Base-by-base conservation (phyloP, 2,888 invertebrate species). In the Agriopis leucophaearia region DNA sequence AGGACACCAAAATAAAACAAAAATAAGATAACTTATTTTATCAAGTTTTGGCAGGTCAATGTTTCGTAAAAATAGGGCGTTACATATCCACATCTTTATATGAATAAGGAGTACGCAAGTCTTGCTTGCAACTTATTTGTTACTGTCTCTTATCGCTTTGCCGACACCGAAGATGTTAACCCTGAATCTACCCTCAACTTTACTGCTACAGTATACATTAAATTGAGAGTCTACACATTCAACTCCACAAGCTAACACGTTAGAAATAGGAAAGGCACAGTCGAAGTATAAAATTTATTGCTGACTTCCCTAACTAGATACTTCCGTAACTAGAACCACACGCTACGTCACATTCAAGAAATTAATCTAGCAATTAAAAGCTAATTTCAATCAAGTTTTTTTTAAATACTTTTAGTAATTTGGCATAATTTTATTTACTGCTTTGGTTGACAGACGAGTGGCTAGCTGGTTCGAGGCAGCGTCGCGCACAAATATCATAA, bases 181-280 rank as follows among this genome's bases (percentile, higher is more conserved):
- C 60, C 56, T 51, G 36, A 52, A 56, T 81, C 83, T 85, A 85
- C 78, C 78, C 79, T 86, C 81, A 85, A 86, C 81, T 50, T 59
- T 38, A 50, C 40, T 78, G 74, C 86, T 89, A 91, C 84, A 86
- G 86, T 91, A 90, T 90, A 93, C 87, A 88, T 82, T 82, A 86
- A 88, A 85, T 85, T 86, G 83, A 84, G 85, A 89, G 81, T 86
- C 88, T 88, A 90, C 84, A 89, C 87, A 85, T 86, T 85, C 79
- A 85, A 88, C 84, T 87, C 84, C 90, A 89, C 89, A 89, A 89
- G 90, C 90, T 92, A 92, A 89, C 88, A 90, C 86, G 83, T 93
- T 92, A 93, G 94, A 94, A 91, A 93, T 92, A 93, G 93, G 91
- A 92, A 94, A 94, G 94, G 94, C 94, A 94, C 94, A 93, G 93